A percentile compares a stretch with the other conserved stretches of the same genome.
phyloP scores from a whole-genome alignment of 2,113 vertebrate species.

The Campylomormyrus numenius region DNA sequence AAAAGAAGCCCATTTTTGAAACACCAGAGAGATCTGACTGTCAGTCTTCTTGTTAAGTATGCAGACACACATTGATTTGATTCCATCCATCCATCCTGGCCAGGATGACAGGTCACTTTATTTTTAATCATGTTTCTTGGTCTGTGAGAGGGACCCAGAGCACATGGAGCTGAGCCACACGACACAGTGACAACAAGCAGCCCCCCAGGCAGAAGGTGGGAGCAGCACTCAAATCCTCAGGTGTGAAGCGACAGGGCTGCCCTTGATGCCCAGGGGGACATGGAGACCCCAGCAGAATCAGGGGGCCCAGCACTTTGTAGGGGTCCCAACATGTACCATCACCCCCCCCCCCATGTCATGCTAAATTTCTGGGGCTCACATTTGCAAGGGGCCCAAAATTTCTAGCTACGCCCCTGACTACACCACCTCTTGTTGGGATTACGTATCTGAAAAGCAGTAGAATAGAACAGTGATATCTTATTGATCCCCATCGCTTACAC shows the following conservation, averaged over 20 bases:
- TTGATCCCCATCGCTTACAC: not conserved
- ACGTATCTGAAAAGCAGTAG: not conserved
- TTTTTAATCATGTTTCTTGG: not conserved
- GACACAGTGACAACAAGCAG: not conserved
- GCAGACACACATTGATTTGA: not conserved
- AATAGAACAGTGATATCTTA: no score
- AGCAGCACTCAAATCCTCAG: not conserved
- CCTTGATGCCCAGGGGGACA: not conserved
- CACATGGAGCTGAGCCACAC: not conserved
- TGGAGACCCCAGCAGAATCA: not conserved
- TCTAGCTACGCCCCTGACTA: not conserved
- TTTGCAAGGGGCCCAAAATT: no score
- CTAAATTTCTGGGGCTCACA: not conserved
- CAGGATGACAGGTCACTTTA: not conserved
- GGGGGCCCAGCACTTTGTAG: not conserved
- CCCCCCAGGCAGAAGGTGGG: not conserved
- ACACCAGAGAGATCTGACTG: not conserved
- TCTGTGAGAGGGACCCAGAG: not conserved
- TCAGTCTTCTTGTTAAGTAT: not conserved
- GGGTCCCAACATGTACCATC: not conserved
- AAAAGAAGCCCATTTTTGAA: not conserved
- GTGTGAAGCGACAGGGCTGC: not conserved
- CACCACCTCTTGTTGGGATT: not conserved
- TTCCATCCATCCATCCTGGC: not conserved
- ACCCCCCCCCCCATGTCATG: not conserved